Evolutionary conservation across 37 sponge, comb jelly and placozoan genomes (phyloP).

Genomic region (Aplysina aerophoba): DNA sequence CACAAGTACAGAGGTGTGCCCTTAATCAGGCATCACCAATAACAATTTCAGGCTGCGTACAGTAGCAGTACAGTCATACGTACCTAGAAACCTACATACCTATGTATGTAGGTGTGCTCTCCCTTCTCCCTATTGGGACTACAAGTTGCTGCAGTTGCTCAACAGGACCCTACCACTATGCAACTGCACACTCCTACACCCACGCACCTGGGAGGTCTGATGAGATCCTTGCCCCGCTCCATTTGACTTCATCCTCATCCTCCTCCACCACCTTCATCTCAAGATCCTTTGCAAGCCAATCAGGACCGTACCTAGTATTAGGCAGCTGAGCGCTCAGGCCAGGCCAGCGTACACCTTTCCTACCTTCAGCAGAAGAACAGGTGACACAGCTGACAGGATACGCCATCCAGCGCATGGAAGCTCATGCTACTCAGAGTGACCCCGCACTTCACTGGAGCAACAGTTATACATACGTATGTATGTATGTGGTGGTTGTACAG

Average conservation of each 20-base stretch:
- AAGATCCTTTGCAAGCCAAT: conserved; percentile 12
- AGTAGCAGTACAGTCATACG: no score
- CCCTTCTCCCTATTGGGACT: not conserved
- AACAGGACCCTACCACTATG: not conserved
- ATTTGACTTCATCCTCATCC: conserved; percentile 37
- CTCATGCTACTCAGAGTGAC: no score
- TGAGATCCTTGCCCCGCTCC: conserved; percentile 31
- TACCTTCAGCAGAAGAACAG: not conserved
- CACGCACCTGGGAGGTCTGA: conserved; percentile 4
- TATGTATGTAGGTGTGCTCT: not conserved
- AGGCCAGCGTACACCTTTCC: conserved; percentile 45
- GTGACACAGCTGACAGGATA: no score
- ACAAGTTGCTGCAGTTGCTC: not conserved
- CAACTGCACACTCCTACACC: no score
- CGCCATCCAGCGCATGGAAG: no score
- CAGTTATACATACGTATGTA: no score
- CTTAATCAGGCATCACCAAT: no score
- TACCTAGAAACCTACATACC: not conserved
- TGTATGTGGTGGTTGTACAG: no score
- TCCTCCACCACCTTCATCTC: conserved; percentile 62
- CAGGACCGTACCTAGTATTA: not conserved
- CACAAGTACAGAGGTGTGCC: no score
- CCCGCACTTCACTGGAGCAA: no score
- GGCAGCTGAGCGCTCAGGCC: conserved; percentile 52
- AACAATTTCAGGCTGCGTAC: no score